These are phyloP conservation scores for Xenops minutus DNA, from an alignment of 2,797 vertebrate species.

Conservation along the genomic window DNA sequence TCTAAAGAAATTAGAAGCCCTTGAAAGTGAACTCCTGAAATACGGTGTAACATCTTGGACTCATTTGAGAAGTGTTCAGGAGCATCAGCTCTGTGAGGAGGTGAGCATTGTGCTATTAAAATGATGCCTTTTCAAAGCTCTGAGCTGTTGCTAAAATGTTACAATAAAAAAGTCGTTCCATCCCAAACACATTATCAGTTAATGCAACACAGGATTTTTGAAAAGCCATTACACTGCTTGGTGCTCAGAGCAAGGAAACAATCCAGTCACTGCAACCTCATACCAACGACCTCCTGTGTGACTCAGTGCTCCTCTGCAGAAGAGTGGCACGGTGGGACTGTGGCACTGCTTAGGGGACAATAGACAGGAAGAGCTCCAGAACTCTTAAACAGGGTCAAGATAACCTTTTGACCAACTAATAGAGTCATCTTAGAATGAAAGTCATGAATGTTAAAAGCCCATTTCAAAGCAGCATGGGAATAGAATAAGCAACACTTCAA, in stretches of 20 bases:
- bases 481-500: not conserved
- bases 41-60: not conserved
- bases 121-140: not conserved
- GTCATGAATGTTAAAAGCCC: not conserved
- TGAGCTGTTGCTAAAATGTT: conserved; percentile 21
- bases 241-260: not conserved
- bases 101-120: conserved; percentile 7
- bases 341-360: not conserved
- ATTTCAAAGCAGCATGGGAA: conserved; percentile 33
- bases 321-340: not conserved
- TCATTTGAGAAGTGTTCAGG: not conserved
- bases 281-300: not conserved
- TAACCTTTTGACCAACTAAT: conserved; percentile 14
- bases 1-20: not conserved
- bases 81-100: conserved; percentile 12
- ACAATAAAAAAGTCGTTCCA: conserved; percentile 11
- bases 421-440: not conserved
- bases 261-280: not conserved
- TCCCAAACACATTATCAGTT: conserved; percentile 26
- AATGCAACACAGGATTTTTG: conserved; percentile 16
- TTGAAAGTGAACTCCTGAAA: not conserved
- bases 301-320: not conserved
- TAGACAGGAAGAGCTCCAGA: not conserved
- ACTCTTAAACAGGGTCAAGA: not conserved
- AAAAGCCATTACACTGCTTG: not conserved